phyloP scores from a whole-genome alignment of 2,113 vertebrate genomes.

The Semicossyphus pulcher region DNA sequence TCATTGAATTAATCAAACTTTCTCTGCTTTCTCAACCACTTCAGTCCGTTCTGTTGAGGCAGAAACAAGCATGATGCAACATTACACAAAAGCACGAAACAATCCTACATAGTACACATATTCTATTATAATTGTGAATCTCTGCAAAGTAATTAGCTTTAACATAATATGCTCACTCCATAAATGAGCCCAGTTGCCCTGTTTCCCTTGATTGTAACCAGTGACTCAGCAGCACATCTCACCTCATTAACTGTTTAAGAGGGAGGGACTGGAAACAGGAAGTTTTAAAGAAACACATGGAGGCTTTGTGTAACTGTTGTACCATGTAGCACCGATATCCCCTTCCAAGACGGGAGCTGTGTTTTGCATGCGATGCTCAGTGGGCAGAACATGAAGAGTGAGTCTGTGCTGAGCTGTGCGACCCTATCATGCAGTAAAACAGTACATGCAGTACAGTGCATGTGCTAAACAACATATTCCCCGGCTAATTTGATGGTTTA shows the following conservation, averaged over 20 bases:
- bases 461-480: slow-evolving; percentile 18
- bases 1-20: background rate
- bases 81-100: background rate
- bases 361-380: background rate
- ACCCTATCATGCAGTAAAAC: background rate
- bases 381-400: background rate
- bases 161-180: background rate
- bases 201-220: background rate
- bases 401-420: background rate
- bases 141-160: background rate
- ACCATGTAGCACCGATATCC: background rate
- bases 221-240: slow-evolving; percentile 28
- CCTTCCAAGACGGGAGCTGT: slow-evolving; percentile 6
- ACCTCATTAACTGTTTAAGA: slow-evolving; percentile 2
- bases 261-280: slow-evolving; percentile 14
- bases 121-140: background rate
- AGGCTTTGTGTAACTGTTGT: slow-evolving; percentile 5
- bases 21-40: background rate
- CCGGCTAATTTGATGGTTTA: slow-evolving; percentile 12
- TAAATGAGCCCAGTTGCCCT: background rate
- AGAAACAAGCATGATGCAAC: background rate
- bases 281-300: background rate
- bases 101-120: background rate
- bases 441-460: background rate
- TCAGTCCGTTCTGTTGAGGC: background rate